These are phyloP conservation scores for Dreissena rostriformis DNA, from an alignment of 1,140 invertebrate genomes.

Conservation along the genomic window DNA sequence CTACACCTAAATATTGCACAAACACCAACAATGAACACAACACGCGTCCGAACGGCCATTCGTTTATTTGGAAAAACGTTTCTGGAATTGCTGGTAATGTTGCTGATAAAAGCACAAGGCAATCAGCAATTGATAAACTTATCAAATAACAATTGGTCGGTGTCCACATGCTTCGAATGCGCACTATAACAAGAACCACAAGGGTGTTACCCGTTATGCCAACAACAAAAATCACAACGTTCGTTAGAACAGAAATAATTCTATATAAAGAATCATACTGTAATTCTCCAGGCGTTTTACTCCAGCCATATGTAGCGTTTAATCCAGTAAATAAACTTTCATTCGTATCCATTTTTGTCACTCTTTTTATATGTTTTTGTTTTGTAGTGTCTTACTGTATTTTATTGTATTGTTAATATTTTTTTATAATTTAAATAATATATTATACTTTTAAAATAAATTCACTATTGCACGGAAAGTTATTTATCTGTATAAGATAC, in stretches of 20 bases:
- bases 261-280: constrained; percentile 59
- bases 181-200: constrained; percentile 82
- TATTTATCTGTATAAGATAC: background rate
- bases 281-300: background rate
- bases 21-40: constrained; percentile 86
- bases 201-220: constrained; percentile 78
- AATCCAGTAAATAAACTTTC: too few species aligned
- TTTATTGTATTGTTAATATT: background rate
- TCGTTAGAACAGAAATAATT: constrained; percentile 60
- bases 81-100: constrained; percentile 85
- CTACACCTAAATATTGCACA: constrained; percentile 87
- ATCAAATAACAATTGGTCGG: constrained; percentile 95
- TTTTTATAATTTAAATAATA: too few species aligned
- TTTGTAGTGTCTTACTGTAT: too few species aligned
- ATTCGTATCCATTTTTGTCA: too few species aligned
- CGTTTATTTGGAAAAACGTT: constrained; percentile 84
- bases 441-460: too few species aligned
- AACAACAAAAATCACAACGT: constrained; percentile 72
- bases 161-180: constrained; percentile 83
- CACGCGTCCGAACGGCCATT: constrained; percentile 85
- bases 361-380: too few species aligned
- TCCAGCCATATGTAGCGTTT: too few species aligned
- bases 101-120: constrained; percentile 89
- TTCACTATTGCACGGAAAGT: too few species aligned
- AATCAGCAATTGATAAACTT: constrained; percentile 95